These are phyloP conservation scores for Enteromius paludinosus DNA, from an alignment of 2,797 vertebrate genomes.

Conservation along the genomic window DNA sequence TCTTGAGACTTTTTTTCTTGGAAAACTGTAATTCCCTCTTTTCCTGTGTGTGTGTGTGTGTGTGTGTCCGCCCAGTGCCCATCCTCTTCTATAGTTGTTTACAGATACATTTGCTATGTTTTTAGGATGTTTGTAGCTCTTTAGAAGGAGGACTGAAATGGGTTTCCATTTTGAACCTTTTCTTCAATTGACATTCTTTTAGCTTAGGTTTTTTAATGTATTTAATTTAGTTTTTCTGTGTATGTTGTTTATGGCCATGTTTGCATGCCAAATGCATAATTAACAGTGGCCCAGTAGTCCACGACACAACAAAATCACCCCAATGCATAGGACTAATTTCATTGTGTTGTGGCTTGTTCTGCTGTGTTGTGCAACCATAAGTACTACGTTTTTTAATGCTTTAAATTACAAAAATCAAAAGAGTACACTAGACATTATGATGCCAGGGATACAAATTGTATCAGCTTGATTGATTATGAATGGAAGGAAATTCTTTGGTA, in stretches of 20 bases:
- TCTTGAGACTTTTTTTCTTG: neutral
- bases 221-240: neutral
- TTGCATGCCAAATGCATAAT: neutral
- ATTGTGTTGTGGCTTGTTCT: neutral
- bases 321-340: neutral
- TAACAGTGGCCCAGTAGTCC: neutral
- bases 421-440: neutral
- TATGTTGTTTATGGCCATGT: neutral
- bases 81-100: neutral
- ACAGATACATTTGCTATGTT: neutral
- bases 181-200: neutral
- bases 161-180: neutral
- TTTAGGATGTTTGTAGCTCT: neutral
- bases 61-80: neutral
- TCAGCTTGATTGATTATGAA: neutral
- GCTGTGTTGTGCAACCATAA: neutral
- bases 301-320: too few species aligned
- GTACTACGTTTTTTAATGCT: neutral
- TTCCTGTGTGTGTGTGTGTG: neutral
- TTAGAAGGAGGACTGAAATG: neutral
- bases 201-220: neutral
- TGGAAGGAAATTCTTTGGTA: neutral
- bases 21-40: conserved; percentile 11
- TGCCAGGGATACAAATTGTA: neutral
- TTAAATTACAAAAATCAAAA: neutral